These are phyloP conservation scores for Lerista edwardsae DNA, from an alignment of 2,797 vertebrate species.

Conservation along the genomic window DNA sequence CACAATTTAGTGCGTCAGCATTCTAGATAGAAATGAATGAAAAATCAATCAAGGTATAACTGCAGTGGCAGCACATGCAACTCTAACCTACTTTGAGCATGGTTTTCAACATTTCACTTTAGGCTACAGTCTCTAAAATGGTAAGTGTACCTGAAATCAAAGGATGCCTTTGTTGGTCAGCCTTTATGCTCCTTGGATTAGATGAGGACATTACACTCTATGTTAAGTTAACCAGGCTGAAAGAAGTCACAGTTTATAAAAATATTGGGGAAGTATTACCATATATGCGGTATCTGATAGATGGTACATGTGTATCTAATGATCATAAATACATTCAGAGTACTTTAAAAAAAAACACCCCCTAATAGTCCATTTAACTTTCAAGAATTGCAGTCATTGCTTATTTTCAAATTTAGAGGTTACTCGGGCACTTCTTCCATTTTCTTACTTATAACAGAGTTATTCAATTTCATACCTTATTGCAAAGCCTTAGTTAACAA, in stretches of 20 bases:
- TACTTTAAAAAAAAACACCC: constrained; percentile 38
- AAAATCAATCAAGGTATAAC: constrained; percentile 85
- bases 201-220: background rate
- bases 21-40: constrained; percentile 85
- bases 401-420: constrained; percentile 19
- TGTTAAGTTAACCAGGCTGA: constrained; percentile 49
- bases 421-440: constrained; percentile 18
- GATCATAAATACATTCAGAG: constrained; percentile 33
- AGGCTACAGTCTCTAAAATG: constrained; percentile 71
- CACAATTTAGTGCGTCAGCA: constrained; percentile 84
- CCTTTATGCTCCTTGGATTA: constrained; percentile 43
- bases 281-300: background rate
- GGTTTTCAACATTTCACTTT: constrained; percentile 65
- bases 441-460: constrained; percentile 61
- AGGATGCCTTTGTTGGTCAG: constrained; percentile 45
- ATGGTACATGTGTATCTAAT: constrained; percentile 20
- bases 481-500: constrained; percentile 41
- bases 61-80: constrained; percentile 74
- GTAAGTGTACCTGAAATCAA: constrained; percentile 71
- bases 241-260: constrained; percentile 29
- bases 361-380: constrained; percentile 22
- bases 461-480: constrained; percentile 58
- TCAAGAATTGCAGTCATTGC: constrained; percentile 21
- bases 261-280: constrained; percentile 51
- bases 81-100: constrained; percentile 71